These are phyloP conservation scores for Yponomeuta malinellus DNA, from an alignment of 2,888 invertebrate genomes.

Conservation along the genomic window DNA sequence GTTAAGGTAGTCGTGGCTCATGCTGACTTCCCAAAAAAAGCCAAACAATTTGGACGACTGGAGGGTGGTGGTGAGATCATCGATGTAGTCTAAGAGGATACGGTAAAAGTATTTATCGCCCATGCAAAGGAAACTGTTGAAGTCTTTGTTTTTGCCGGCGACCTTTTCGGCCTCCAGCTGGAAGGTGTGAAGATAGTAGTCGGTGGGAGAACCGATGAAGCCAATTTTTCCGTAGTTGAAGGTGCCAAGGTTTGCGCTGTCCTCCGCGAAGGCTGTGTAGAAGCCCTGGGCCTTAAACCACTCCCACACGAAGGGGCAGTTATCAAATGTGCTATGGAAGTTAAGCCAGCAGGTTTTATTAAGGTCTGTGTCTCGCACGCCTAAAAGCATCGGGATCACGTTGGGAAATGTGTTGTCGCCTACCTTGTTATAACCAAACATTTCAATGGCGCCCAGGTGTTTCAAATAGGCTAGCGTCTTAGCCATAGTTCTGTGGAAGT, in stretches of 20 bases:
- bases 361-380: constrained; percentile 80
- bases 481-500: constrained; percentile 90
- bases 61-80: constrained; percentile 78
- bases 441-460: constrained; percentile 81
- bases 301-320: constrained; percentile 91
- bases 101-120: constrained; percentile 82
- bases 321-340: constrained; percentile 79
- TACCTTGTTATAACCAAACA: constrained; percentile 94
- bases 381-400: constrained; percentile 86
- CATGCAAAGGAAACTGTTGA: constrained; percentile 82
- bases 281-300: constrained; percentile 83
- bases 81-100: constrained; percentile 82
- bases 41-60: constrained; percentile 81
- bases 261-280: constrained; percentile 88
- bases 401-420: constrained; percentile 97
- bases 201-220: constrained; percentile 86
- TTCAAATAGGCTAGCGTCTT: constrained; percentile 78
- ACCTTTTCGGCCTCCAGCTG: constrained; percentile 80
- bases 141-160: constrained; percentile 78
- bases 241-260: constrained; percentile 84
- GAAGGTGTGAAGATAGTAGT: constrained; percentile 88
- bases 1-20: constrained; percentile 91
- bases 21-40: constrained; percentile 88
- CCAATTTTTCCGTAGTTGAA: constrained; percentile 89
- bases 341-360: constrained; percentile 78